These are phyloP conservation scores for Melanargia galathea DNA, from an alignment of 2,888 invertebrate species.

Conservation along the genomic window DNA sequence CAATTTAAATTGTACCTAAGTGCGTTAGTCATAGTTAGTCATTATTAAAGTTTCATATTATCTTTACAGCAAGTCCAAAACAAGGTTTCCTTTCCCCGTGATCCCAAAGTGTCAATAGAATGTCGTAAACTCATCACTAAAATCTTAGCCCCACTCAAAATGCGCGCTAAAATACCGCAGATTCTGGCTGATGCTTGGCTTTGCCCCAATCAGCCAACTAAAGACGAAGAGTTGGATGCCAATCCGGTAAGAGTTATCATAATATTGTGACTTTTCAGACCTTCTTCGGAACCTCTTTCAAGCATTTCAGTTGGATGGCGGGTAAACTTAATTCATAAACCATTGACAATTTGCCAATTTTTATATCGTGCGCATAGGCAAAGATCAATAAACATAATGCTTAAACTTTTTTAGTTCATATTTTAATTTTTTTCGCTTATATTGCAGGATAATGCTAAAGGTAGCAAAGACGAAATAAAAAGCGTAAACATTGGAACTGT, in stretches of 20 bases:
- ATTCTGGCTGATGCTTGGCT: slow-evolving; percentile 88
- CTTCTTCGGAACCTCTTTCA: neutral
- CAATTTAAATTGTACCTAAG: too few species aligned
- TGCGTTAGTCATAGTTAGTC: neutral
- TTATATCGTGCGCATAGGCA: neutral
- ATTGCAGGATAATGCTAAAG: slow-evolving; percentile 49
- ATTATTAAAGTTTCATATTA: slow-evolving; percentile 18
- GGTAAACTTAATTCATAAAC: neutral
- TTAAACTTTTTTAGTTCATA: neutral
- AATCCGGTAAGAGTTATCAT: slow-evolving; percentile 38
- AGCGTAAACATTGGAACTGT: slow-evolving; percentile 74
- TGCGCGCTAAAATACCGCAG: slow-evolving; percentile 84
- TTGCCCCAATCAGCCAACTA: slow-evolving; percentile 63
- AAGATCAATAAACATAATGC: neutral
- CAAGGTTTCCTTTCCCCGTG: slow-evolving; percentile 85
- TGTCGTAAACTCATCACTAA: slow-evolving; percentile 87
- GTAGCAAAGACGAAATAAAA: slow-evolving; percentile 74
- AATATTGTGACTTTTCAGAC: neutral
- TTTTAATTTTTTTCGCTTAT: slow-evolving; percentile 5
- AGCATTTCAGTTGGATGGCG: neutral
- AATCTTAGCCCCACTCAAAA: slow-evolving; percentile 86
- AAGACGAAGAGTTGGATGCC: slow-evolving; percentile 62
- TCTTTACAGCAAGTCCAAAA: slow-evolving; percentile 86
- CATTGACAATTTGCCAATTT: neutral
- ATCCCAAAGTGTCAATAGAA: slow-evolving; percentile 84